These are phyloP conservation scores for Sebastolobus alascanus DNA, from an alignment of 2,797 vertebrate species.

Conservation along the genomic window DNA sequence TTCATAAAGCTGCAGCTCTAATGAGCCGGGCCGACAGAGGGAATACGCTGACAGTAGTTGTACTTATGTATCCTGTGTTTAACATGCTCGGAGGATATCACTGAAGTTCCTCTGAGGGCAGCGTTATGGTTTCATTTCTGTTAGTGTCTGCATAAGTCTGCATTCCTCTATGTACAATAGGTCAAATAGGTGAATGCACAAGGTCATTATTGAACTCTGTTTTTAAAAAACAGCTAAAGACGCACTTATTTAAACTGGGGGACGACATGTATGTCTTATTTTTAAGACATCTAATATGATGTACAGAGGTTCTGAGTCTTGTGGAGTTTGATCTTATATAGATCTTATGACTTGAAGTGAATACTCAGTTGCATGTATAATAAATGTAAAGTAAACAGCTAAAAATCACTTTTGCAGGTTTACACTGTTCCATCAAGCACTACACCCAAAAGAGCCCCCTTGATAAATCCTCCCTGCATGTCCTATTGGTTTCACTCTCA, in stretches of 20 bases:
- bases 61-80: slow-evolving; percentile 29
- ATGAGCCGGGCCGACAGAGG: slow-evolving; percentile 47
- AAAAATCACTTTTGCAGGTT: slow-evolving; percentile 17
- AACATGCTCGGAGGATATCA: slow-evolving; percentile 18
- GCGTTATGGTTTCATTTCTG: neutral
- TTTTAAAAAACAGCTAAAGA: too few relatives aligned
- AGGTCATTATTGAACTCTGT: too few relatives aligned
- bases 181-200: neutral
- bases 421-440: slow-evolving; percentile 37
- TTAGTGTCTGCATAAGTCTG: neutral
- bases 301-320: neutral
- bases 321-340: neutral
- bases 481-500: slow-evolving; percentile 58
- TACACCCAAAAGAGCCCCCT: slow-evolving; percentile 33
- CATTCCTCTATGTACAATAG: neutral
- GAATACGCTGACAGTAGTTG: slow-evolving; percentile 41
- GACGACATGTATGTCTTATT: neutral
- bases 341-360: neutral
- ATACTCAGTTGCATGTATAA: neutral
- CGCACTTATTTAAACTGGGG: accelerated
- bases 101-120: neutral
- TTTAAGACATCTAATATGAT: neutral
- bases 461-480: slow-evolving; percentile 43
- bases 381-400: neutral
- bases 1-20: slow-evolving; percentile 62